These are phyloP conservation scores for Drosophila funebris DNA, from an alignment of 1,140 invertebrate genomes.

Conservation along the genomic window DNA sequence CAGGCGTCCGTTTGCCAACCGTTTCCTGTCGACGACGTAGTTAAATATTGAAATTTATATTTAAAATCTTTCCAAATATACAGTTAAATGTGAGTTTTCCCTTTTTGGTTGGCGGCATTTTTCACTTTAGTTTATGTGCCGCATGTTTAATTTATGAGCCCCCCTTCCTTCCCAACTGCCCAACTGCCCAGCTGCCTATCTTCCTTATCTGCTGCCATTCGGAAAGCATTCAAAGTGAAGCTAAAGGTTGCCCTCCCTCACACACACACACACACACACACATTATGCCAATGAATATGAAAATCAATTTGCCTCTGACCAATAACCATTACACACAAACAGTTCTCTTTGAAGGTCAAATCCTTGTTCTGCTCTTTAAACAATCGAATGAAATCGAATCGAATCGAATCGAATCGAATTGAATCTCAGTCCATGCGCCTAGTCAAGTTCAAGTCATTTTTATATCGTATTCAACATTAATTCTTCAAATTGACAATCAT, in stretches of 20 bases:
- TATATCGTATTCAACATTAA: slow-evolving; percentile 47
- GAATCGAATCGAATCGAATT: background rate
- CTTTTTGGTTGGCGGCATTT: slow-evolving; percentile 51
- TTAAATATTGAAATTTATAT: slow-evolving; percentile 82
- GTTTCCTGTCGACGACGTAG: slow-evolving; percentile 77
- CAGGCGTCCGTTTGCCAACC: slow-evolving; percentile 47
- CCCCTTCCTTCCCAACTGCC: background rate
- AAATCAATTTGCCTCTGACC: slow-evolving; percentile 59
- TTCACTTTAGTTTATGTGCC: slow-evolving; percentile 77
- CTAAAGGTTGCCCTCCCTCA: background rate
- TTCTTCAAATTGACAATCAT: slow-evolving; percentile 55
- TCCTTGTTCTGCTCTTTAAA: slow-evolving; percentile 25
- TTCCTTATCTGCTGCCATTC: background rate
- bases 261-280: no score
- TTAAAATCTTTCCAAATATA: slow-evolving; percentile 78
- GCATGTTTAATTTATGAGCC: slow-evolving; percentile 80
- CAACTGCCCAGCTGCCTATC: no score
- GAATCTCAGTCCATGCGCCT: background rate
- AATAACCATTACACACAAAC: background rate
- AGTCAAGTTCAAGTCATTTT: slow-evolving; percentile 10
- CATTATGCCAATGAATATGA: slow-evolving; percentile 70
- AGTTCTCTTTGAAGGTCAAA: slow-evolving; percentile 50
- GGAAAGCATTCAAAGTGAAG: background rate
- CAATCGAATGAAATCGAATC: slow-evolving; percentile 20
- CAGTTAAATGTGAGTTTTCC: slow-evolving; percentile 66